Conservation (phyloP, 2,888 invertebrate species). For the Dryomyza anilis region DNA sequence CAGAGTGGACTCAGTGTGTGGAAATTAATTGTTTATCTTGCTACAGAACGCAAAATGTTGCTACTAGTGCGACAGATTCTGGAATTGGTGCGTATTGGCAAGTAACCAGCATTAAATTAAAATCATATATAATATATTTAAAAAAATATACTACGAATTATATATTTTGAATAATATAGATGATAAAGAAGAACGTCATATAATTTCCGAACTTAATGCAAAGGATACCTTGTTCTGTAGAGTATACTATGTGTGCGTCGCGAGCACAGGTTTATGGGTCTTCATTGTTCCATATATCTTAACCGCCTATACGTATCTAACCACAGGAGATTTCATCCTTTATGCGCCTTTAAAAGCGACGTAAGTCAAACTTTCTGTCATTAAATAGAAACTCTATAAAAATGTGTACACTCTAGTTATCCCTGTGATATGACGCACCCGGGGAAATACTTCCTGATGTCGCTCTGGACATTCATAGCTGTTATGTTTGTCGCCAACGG, state of each 20-base stretch:
- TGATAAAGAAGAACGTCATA: slow-evolving; percentile 12
- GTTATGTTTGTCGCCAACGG: slow-evolving; percentile 8
- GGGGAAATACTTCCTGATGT: slow-evolving; percentile 11
- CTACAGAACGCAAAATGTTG: slow-evolving; percentile 26
- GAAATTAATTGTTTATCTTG: slow-evolving; percentile 27
- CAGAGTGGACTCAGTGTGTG: slow-evolving; percentile 17
- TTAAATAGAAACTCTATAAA: no score
- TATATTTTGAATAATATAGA: slow-evolving; percentile 22
- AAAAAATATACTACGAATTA: background rate
- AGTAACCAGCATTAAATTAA: no score
- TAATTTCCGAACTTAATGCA: slow-evolving; percentile 28
- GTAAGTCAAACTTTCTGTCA: background rate
- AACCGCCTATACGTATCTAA: slow-evolving; percentile 10
- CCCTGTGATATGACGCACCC: background rate
- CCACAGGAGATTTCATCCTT: background rate
- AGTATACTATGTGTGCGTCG: slow-evolving; percentile 22
- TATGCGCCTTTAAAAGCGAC: background rate
- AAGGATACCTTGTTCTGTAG: slow-evolving; percentile 23
- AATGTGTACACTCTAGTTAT: slow-evolving; percentile 16
- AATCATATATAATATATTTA: no score
- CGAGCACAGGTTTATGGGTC: slow-evolving; percentile 8
- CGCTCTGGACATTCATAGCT: slow-evolving; percentile 19
- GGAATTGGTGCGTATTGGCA: no score
- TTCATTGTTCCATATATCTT: slow-evolving; percentile 16
- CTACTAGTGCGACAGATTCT: slow-evolving; percentile 21